Evolutionary conservation across 1,140 invertebrate genomes (phyloP).

Genomic region (Orchesella cincta): DNA sequence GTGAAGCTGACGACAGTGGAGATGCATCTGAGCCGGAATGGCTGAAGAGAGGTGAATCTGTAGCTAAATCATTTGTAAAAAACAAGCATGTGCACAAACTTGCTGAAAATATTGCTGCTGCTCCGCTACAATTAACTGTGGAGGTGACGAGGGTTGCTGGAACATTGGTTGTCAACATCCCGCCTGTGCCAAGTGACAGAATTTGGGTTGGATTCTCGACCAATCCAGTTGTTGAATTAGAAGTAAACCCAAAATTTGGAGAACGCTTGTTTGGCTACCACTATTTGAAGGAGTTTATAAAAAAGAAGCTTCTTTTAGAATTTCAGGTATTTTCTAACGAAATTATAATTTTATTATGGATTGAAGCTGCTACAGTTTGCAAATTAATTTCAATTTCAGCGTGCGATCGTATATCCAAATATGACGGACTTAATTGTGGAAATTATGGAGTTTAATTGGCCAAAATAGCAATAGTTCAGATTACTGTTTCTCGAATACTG

Average conservation of each 20-base stretch:
- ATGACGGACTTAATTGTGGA: conserved; percentile 64
- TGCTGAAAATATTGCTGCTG: conserved; percentile 76
- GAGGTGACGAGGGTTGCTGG: conserved; percentile 66
- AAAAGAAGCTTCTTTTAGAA: conserved; percentile 43
- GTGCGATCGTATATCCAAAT: conserved; percentile 64
- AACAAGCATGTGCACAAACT: conserved; percentile 61
- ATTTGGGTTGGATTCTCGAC: conserved; percentile 67
- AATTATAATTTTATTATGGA: no score
- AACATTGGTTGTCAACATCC: conserved; percentile 83
- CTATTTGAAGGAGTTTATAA: conserved; percentile 40
- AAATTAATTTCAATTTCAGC: no score
- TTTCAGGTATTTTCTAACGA: conserved; percentile 46
- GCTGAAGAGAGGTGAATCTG: conserved; percentile 41
- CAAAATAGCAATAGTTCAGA: no score
- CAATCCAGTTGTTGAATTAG: conserved; percentile 44
- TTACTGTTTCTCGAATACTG: no score
- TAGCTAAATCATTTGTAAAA: conserved; percentile 58
- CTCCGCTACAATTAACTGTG: conserved; percentile 85
- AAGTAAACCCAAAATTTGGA: conserved; percentile 50
- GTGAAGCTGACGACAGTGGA: conserved; percentile 86
- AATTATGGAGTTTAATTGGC: conserved; percentile 35
- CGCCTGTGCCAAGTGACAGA: conserved; percentile 88
- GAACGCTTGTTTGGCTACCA: conserved; percentile 53
- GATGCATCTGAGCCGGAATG: conserved; percentile 57
- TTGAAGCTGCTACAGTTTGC: no score